Conservation (phyloP, 1,140 invertebrate species). For the Euwallacea fornicatus region DNA sequence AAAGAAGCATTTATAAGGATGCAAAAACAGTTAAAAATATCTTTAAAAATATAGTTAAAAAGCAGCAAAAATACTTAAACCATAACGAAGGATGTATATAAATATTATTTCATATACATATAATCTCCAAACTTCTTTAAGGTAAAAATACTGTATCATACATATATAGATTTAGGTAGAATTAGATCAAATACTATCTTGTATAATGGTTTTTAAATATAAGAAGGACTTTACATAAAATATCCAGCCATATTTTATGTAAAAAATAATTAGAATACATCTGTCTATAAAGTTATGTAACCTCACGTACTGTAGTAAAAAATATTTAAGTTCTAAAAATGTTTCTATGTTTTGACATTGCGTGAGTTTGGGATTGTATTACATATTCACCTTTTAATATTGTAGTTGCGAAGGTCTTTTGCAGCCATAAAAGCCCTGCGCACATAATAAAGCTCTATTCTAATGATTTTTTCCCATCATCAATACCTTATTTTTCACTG, state of each 20-base stretch:
- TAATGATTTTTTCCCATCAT: too few species aligned
- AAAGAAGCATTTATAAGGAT: too few species aligned
- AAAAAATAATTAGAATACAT: background rate
- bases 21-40: background rate
- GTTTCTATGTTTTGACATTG: background rate
- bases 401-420: constrained; percentile 19
- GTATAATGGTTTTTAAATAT: background rate
- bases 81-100: too few species aligned
- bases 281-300: too few species aligned
- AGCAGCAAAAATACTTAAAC: background rate
- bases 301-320: too few species aligned
- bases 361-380: background rate
- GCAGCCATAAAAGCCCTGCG: constrained; percentile 28
- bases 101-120: too few species aligned
- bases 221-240: constrained; percentile 9
- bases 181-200: too few species aligned
- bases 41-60: background rate
- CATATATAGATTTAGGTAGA: too few species aligned
- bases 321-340: background rate
- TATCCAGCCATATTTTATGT: constrained; percentile 30
- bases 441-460: too few species aligned
- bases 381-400: background rate
- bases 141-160: too few species aligned
- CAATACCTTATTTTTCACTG: too few species aligned
- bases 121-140: too few species aligned